Percentiles rank a stretch among this genome's conserved stretches.
Evolutionary conservation across 1,140 invertebrate genomes (phyloP).

Genomic region (Rhagoletis zephyria): DNA sequence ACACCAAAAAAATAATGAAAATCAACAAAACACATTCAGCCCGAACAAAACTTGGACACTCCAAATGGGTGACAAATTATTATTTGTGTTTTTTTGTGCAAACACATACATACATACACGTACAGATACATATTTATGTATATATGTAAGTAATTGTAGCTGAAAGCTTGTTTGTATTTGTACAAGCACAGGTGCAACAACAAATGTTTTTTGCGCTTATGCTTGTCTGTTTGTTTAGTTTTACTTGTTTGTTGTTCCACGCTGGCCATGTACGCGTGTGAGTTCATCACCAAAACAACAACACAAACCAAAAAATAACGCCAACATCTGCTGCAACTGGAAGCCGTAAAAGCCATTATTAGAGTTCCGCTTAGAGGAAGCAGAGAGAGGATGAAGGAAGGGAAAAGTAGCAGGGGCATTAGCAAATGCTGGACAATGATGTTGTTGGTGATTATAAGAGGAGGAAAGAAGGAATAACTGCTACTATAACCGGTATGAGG

Average conservation of each 20-base stretch:
- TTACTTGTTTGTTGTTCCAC: too few relatives aligned
- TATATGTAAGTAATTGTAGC: background rate
- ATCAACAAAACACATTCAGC: background rate
- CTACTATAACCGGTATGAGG: too few relatives aligned
- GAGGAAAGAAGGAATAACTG: background rate
- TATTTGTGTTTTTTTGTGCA: background rate
- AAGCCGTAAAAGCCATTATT: slow-evolving; percentile 24
- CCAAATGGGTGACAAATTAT: background rate
- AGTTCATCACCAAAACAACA: background rate
- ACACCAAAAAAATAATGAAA: background rate
- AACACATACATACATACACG: background rate
- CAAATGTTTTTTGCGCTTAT: background rate
- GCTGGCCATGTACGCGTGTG: background rate
- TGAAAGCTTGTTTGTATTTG: too few relatives aligned
- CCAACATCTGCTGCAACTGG: slow-evolving; percentile 19
- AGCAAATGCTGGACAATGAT: slow-evolving; percentile 6
- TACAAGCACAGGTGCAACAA: too few relatives aligned
- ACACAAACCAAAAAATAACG: background rate
- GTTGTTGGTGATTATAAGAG: background rate
- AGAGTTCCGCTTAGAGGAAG: background rate
- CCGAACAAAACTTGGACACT: background rate
- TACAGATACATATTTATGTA: background rate
- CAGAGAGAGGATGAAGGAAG: background rate
- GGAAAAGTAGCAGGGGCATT: background rate
- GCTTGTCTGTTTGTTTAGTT: background rate